Percentiles rank a stretch among this genome's conserved stretches.
Evolutionary conservation across 2,888 invertebrate species (phyloP).

Genomic region (Pristionchus fissidentatus): DNA sequence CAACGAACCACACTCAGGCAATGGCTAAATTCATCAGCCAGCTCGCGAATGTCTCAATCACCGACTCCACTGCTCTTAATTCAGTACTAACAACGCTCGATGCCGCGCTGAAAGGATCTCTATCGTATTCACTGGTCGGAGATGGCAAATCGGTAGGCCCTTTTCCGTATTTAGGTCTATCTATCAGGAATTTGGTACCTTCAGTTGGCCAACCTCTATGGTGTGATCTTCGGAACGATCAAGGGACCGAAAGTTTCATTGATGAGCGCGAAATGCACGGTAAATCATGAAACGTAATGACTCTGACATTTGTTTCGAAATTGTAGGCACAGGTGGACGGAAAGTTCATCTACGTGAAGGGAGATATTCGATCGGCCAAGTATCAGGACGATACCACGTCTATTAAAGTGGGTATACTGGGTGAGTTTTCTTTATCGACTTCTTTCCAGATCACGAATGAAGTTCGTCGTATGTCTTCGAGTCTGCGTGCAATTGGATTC

Average conservation of each 20-base stretch:
- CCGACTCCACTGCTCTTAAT: conserved; percentile 27
- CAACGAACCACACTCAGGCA: too few relatives aligned
- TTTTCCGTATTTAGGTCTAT: too few relatives aligned
- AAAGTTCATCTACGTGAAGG: conserved; percentile 43
- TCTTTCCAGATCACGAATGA: conserved; percentile 12
- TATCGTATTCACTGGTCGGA: conserved; percentile 47
- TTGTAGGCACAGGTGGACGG: conserved; percentile 43
- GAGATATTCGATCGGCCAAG: conserved; percentile 48
- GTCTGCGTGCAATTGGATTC: background rate
- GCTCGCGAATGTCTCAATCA: conserved; percentile 44
- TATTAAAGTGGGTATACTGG: background rate
- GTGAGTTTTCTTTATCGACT: background rate
- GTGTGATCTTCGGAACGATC: conserved; percentile 48
- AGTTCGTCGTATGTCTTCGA: conserved; percentile 8
- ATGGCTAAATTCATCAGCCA: conserved; percentile 25
- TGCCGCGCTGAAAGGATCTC: conserved; percentile 45
- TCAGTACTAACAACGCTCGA: conserved; percentile 49
- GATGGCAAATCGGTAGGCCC: conserved; percentile 15
- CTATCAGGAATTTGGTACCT: background rate
- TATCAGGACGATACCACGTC: background rate
- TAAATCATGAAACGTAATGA: too few relatives aligned
- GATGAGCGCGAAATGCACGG: conserved; percentile 45
- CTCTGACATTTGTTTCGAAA: too few relatives aligned
- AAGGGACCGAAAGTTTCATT: conserved; percentile 32
- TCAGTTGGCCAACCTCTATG: conserved; percentile 24